Evolutionary conservation across 2,797 vertebrate genomes (phyloP).

Genomic region (Erithacus rubecula): DNA sequence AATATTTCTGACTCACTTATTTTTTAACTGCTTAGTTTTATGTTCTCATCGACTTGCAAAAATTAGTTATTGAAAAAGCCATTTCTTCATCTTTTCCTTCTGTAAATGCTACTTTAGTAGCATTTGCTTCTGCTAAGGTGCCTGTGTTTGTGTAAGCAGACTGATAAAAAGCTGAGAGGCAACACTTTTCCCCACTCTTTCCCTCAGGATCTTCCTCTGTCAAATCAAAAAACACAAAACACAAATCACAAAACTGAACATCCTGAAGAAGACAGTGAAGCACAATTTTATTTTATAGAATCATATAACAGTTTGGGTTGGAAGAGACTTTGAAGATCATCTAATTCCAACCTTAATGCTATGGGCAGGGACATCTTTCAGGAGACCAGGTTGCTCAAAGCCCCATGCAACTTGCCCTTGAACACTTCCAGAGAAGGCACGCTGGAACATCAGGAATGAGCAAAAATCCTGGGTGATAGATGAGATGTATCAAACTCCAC

Average conservation of each 20-base stretch:
- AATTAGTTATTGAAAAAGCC: constrained; percentile 39
- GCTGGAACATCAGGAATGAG: no score
- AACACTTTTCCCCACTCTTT: not conserved
- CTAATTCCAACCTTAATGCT: not conserved
- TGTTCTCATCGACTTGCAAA: not conserved
- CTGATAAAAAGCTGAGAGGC: not conserved
- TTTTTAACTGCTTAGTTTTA: constrained; percentile 42
- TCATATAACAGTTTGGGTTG: not conserved
- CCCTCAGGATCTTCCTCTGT: not conserved
- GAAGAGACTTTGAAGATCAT: not conserved
- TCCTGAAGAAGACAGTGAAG: not conserved
- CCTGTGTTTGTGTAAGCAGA: not conserved
- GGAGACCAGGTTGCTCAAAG: not conserved
- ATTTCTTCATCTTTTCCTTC: constrained; percentile 51
- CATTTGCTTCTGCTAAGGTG: not conserved
- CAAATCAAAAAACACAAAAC: not conserved
- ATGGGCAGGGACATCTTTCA: not conserved
- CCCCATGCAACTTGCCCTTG: not conserved
- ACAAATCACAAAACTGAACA: not conserved
- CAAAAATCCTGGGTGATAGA: no score
- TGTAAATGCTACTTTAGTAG: not conserved
- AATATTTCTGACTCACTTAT: not conserved
- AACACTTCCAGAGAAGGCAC: not conserved
- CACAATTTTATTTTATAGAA: not conserved
- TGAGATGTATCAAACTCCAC: no score